Evolutionary conservation across 1,140 invertebrate species (phyloP).

Genomic region (Drosophila ficusphila): DNA sequence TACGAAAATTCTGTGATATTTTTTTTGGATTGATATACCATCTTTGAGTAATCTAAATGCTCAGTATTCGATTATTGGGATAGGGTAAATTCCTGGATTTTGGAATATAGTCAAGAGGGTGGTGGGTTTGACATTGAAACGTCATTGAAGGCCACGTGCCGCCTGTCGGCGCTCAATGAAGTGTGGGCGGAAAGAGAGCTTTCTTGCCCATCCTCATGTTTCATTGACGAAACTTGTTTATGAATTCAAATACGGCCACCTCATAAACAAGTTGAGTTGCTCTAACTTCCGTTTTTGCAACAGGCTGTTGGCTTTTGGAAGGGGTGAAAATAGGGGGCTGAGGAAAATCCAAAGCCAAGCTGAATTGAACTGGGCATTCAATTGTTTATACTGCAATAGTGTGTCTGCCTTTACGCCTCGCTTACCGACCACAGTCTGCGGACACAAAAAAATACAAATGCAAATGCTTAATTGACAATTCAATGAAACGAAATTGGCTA

Average conservation of each 20-base stretch:
- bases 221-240: constrained; percentile 66
- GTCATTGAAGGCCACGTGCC: constrained; percentile 70
- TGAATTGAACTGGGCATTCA: constrained; percentile 36
- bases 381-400: constrained; percentile 41
- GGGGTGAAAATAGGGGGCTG: background rate
- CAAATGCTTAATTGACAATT: constrained; percentile 67
- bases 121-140: constrained; percentile 61
- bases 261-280: constrained; percentile 39
- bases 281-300: constrained; percentile 65
- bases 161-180: constrained; percentile 14
- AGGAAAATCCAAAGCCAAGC: constrained; percentile 5
- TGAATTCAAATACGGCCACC: constrained; percentile 37
- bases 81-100: constrained; percentile 34
- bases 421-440: constrained; percentile 57
- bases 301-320: constrained; percentile 8
- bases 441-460: constrained; percentile 21
- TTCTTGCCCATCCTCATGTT: constrained; percentile 35
- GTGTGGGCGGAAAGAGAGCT: constrained; percentile 24
- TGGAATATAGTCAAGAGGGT: constrained; percentile 5
- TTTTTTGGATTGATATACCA: too few relatives aligned
- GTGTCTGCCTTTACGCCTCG: background rate
- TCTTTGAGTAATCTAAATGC: too few relatives aligned
- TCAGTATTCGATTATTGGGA: constrained; percentile 38
- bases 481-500: constrained; percentile 67
- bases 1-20: too few relatives aligned